These are phyloP conservation scores for Ips typographus DNA, from an alignment of 1,140 invertebrate species.

Conservation along the genomic window DNA sequence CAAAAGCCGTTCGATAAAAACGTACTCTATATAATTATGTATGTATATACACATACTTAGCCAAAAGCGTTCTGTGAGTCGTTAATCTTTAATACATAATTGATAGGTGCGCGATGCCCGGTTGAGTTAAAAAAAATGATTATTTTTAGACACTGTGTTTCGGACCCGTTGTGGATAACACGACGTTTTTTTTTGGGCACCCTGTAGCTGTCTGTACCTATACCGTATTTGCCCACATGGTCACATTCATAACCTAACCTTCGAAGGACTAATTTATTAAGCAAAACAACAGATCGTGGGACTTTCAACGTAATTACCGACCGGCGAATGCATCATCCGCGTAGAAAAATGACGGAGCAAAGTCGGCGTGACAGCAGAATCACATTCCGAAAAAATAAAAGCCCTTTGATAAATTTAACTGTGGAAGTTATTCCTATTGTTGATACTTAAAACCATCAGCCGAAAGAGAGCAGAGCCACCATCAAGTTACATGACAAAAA, in stretches of 20 bases:
- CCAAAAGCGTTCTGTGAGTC: conserved; percentile 53
- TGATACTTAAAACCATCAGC: conserved; percentile 29
- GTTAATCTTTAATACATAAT: conserved; percentile 55
- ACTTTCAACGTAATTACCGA: conserved; percentile 21
- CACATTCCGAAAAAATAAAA: conserved; percentile 34
- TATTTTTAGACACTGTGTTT: conserved; percentile 2
- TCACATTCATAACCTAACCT: no score
- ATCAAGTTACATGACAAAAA: conserved; percentile 44
- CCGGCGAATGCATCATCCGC: conserved; percentile 12
- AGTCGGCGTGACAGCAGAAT: conserved; percentile 30
- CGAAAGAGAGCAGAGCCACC: conserved; percentile 29
- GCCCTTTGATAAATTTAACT: conserved; percentile 34
- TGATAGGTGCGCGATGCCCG: conserved; percentile 51
- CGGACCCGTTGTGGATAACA: neutral
- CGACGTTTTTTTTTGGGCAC: no score
- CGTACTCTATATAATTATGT: conserved; percentile 53
- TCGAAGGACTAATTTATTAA: no score
- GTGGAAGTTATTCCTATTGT: conserved; percentile 37
- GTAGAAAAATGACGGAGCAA: conserved; percentile 27
- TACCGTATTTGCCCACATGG: no score
- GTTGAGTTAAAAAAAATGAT: conserved; percentile 51
- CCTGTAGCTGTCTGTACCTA: no score
- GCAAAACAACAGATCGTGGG: conserved; percentile 16
- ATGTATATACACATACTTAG: conserved; percentile 53
- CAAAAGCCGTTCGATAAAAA: conserved; percentile 50